Conservation (phyloP, 2,888 invertebrate species). For the Epistrophella euchroma region DNA sequence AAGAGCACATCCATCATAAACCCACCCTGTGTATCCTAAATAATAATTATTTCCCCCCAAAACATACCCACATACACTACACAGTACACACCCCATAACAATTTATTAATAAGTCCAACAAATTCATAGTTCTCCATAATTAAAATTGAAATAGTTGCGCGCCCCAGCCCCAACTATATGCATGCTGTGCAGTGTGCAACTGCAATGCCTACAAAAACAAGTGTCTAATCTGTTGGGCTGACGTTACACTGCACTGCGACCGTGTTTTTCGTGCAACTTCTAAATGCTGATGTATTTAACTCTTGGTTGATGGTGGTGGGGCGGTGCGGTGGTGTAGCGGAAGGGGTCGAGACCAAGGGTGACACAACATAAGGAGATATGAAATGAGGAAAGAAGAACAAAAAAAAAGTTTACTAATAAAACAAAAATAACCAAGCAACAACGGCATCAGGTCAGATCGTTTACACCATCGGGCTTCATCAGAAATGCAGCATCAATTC, state of each 20-base stretch:
- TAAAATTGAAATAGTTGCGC: conserved; percentile 72
- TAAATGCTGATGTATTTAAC: conserved; percentile 48
- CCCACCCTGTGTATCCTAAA: conserved; percentile 62
- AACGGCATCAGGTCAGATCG: conserved; percentile 75
- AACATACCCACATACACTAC: conserved; percentile 7
- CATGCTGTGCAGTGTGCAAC: background rate
- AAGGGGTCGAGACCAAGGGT: conserved; percentile 43
- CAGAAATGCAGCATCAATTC: conserved; percentile 44
- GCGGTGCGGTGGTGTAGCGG: background rate
- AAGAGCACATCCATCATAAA: conserved; percentile 74
- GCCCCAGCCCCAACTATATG: conserved; percentile 12
- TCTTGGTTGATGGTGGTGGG: background rate
- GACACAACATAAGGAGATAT: conserved; percentile 52
- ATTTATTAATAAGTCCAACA: conserved; percentile 73
- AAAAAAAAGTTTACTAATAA: conserved; percentile 41
- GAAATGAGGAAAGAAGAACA: conserved; percentile 21
- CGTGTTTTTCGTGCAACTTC: conserved; percentile 1
- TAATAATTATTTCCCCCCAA: conserved; percentile 68
- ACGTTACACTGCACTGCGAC: conserved; percentile 32
- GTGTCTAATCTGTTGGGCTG: conserved; percentile 70
- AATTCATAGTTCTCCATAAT: conserved; percentile 72
- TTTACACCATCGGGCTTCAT: conserved; percentile 65
- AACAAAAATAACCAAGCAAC: conserved; percentile 68
- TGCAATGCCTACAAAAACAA: conserved; percentile 57
- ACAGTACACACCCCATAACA: conserved; percentile 57